Evolutionary conservation across 2,113 vertebrate genomes (phyloP).

Genomic region (Dryoscopus gambensis): DNA sequence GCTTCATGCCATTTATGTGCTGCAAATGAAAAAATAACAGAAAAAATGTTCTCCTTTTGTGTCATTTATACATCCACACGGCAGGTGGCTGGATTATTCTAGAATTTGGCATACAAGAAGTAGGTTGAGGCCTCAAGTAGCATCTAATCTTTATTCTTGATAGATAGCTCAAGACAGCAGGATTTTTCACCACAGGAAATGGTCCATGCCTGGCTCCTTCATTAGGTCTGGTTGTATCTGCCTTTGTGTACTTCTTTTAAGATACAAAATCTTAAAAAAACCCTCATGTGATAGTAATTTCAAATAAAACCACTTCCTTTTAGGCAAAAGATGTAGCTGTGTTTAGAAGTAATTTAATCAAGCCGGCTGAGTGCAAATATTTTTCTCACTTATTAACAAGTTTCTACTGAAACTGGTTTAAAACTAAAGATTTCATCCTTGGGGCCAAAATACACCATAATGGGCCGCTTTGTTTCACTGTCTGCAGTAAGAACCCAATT

Average conservation of each 20-base stretch:
- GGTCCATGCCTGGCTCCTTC: not conserved
- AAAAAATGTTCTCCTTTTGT: not conserved
- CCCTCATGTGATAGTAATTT: not conserved
- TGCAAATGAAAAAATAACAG: constrained; percentile 15
- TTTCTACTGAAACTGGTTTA: not conserved
- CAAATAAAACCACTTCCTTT: not conserved
- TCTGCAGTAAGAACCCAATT: not conserved
- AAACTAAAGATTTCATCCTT: not conserved
- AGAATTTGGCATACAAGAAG: constrained; percentile 45
- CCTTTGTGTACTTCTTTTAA: not conserved
- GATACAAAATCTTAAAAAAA: not conserved
- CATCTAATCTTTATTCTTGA: constrained; percentile 58
- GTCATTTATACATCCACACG: not conserved
- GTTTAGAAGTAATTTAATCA: not conserved
- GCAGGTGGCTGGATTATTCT: constrained; percentile 14
- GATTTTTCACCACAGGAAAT: constrained; percentile 14
- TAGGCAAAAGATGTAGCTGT: not conserved
- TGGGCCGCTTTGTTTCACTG: not conserved
- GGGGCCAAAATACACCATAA: not conserved
- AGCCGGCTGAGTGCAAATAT: not conserved
- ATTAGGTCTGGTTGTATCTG: not conserved
- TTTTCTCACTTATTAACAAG: not conserved
- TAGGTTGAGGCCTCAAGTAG: constrained; percentile 42
- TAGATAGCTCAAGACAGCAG: not conserved
- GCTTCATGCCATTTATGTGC: not conserved